Evolutionary conservation across 2,888 invertebrate genomes (phyloP).

Genomic region (Camponotus fellah): DNA sequence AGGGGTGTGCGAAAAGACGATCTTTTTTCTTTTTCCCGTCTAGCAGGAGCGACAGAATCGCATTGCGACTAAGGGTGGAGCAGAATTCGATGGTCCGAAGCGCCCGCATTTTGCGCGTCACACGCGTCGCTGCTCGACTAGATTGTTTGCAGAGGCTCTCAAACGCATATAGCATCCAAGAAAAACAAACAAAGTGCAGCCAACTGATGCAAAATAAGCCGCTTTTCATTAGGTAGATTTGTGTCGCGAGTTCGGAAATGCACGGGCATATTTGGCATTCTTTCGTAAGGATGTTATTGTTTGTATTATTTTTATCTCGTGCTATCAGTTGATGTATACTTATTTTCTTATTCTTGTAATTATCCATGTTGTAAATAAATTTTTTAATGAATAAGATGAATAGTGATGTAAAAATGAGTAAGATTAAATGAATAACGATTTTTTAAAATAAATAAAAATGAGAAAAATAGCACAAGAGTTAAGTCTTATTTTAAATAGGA

Average conservation of each 20-base stretch:
- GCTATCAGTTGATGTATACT: not conserved
- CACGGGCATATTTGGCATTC: not conserved
- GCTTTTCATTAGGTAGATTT: slow-evolving; percentile 49
- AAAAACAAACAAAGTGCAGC: slow-evolving; percentile 71
- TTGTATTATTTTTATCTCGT: not conserved
- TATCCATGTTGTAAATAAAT: not conserved
- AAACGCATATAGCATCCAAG: slow-evolving; percentile 67
- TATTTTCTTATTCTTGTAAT: not conserved
- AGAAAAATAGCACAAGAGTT: slow-evolving; percentile 61
- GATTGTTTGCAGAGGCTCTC: slow-evolving; percentile 86
- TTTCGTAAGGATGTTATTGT: not conserved
- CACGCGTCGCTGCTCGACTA: slow-evolving; percentile 86
- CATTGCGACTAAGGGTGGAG: slow-evolving; percentile 72
- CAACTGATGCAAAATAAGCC: slow-evolving; percentile 53
- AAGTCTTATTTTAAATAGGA: slow-evolving; percentile 54
- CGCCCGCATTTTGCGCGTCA: slow-evolving; percentile 86
- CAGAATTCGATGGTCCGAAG: slow-evolving; percentile 83
- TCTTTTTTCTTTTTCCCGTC: slow-evolving; percentile 61
- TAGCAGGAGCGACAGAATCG: slow-evolving; percentile 69
- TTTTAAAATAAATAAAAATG: not conserved
- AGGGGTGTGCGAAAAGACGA: slow-evolving; percentile 67
- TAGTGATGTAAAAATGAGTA: no score
- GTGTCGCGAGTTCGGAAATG: not conserved
- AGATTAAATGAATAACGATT: no score
- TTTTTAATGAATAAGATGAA: not conserved